phyloP scores from a whole-genome alignment of 92 coral and sea anemone species.

The Porites cylindrica region DNA sequence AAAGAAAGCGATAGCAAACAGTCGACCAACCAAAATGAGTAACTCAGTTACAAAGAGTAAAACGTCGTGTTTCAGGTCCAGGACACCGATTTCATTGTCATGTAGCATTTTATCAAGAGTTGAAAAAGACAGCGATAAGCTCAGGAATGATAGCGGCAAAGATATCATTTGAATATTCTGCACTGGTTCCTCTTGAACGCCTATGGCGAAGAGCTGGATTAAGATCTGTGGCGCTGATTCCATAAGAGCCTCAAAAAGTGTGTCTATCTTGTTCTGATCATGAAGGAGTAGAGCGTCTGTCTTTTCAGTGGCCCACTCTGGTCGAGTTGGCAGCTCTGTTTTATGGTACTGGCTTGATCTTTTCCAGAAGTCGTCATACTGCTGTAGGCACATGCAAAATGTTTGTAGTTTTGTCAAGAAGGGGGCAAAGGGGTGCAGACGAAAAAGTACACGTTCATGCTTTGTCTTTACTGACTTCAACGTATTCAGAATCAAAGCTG shows the following conservation, averaged over 20 bases:
- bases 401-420: conserved; percentile 10
- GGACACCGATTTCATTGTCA: conserved; percentile 10
- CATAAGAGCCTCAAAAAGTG: conserved; percentile 50
- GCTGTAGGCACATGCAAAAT: conserved; percentile 21
- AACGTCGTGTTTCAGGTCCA: background rate
- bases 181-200: conserved; percentile 49
- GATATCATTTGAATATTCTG: conserved; percentile 62
- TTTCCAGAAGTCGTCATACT: conserved; percentile 11
- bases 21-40: conserved; percentile 26
- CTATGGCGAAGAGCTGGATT: conserved; percentile 68
- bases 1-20: conserved; percentile 32
- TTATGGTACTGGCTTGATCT: background rate
- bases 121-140: conserved; percentile 33
- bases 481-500: background rate
- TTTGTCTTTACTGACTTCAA: background rate
- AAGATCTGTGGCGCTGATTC: conserved; percentile 70
- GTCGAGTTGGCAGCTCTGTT: background rate
- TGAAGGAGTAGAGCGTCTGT: background rate
- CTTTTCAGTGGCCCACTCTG: background rate
- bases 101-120: conserved; percentile 2
- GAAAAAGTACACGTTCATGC: background rate
- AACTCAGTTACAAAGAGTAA: conserved; percentile 12
- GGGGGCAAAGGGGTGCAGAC: conserved; percentile 44
- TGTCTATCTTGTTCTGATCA: conserved; percentile 8
- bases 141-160: conserved; percentile 50